Evolutionary conservation across 2,888 invertebrate genomes (phyloP), one percentile per base, ranked within the genome.

Genomic region (Ariolimax columbianus): DNA sequence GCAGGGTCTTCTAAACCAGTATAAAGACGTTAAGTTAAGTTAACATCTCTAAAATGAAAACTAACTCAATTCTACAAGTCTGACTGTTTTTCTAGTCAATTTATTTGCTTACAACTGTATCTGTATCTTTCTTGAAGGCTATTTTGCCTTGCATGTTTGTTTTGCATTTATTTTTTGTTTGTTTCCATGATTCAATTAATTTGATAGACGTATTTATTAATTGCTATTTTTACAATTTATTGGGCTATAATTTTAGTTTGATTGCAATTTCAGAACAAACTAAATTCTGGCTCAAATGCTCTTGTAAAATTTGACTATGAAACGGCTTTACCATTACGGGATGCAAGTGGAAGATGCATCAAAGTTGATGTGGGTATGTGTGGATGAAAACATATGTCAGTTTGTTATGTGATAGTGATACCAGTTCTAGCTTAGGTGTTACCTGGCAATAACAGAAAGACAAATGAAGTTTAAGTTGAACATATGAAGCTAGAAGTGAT

Each of bases 251-350:
- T 14, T 30, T 30, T 33, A 33, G 33, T 73, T 19, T 19, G 1
- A 40, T 73, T 43, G 30, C 51, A n/a, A n/a, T 40, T 40, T 63
- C 80, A 86, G 86, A 83, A 3, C 14, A 75, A 30, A 23, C 3
- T 79, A 33, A 36, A 87, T 55, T 70, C 83, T 26, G 81, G 72
- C 9, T 72, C 77, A 33, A 80, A 79, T 7, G 85, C 47, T 9
- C 75, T 88, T 72, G 96, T 96, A 0, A 99, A 99, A 94, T 97
- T 99, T 94, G 99, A 99, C 93, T 98, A 98, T 0, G 97, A 98
- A 2, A 98, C 98, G 0, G 99, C 99, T 95, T 98, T 98, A 89
- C 99, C 99, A 92, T 97, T 97, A 19, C 97, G 98, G 92, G 98
- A 97, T 91, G 97, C 89, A 82, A 75, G 89, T 43, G 93, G 93